phyloP scores from a whole-genome alignment of 2,113 vertebrate species.

The Hyla sarda region DNA sequence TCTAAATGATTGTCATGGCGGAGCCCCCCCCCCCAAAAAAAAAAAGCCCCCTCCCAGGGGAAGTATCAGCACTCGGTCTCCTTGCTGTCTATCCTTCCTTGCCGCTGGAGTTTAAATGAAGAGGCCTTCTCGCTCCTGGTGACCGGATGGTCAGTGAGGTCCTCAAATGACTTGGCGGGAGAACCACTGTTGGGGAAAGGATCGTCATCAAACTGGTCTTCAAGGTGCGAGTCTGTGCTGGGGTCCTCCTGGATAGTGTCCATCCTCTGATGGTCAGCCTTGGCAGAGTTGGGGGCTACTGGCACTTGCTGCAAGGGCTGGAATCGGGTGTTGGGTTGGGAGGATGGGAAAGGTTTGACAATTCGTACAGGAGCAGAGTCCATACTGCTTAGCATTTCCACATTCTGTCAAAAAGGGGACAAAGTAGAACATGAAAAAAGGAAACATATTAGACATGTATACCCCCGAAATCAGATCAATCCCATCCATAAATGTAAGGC shows the following conservation, averaged over 20 bases:
- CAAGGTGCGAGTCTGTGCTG: constrained; percentile 86
- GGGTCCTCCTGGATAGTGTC: constrained; percentile 97
- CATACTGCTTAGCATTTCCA: constrained; percentile 88
- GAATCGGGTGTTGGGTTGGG: constrained; percentile 72
- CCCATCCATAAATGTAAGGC: neutral
- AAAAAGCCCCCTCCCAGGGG: neutral
- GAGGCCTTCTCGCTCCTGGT: constrained; percentile 80
- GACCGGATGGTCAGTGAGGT: constrained; percentile 83
- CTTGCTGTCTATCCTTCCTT: constrained; percentile 89
- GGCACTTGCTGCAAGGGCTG: constrained; percentile 69
- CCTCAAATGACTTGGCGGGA: constrained; percentile 91
- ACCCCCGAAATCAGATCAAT: neutral
- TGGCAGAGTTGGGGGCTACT: constrained; percentile 52
- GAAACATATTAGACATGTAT: neutral
- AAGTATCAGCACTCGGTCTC: constrained; percentile 88
- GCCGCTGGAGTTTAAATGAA: constrained; percentile 85
- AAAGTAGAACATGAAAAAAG: neutral
- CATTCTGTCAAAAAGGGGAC: constrained; percentile 76
- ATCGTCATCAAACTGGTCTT: constrained; percentile 85
- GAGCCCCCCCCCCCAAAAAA: no score
- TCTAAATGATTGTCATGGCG: constrained; percentile 1
- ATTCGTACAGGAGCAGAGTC: constrained; percentile 85
- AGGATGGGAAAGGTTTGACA: constrained; percentile 79
- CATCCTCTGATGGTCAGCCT: constrained; percentile 84
- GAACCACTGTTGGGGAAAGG: constrained; percentile 83